Evolutionary conservation across 30 jellyfish, hydroid and myxozoan species (phyloP), one percentile per base, ranked within the genome.

Genomic region (Turritopsis dohrnii): DNA sequence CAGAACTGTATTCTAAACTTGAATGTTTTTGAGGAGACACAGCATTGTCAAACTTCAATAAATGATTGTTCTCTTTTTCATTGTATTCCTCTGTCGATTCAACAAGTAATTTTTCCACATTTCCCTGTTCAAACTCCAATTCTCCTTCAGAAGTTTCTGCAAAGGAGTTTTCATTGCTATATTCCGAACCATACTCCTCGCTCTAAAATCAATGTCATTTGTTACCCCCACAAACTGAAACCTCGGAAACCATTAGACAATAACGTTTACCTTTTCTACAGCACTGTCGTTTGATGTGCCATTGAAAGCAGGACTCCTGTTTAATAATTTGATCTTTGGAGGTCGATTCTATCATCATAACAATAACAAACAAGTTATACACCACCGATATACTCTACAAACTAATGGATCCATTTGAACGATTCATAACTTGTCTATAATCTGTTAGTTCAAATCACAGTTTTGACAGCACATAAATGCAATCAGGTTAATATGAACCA

Each of bases 281-380:
- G 24, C n/a, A 65, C 3, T 53, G 52, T 53, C 52, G 19, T 81
- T 21, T 23, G 81, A 21, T 80, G 87, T 20, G 16, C 53, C 65
- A 26, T 31, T 83, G 0, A 90, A 90, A 29, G 96, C 93, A 0
- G 97, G 94, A 77, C 97, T 90, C 53, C 93, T 89, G 83, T 90
- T 87, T 18, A 89, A 53, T 1, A 89, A 75, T 17, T 82, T 80
- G n/a, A 90, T 87, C 88, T 90, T 90, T 28, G 97, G 97, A 29
- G 97, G 97, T 72, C 87, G 96, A 76, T 90, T 92, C 97, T 90
- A 29, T 18, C 79, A 83, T 17, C 29, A 9, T 71, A n/a, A n/a
- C n/a, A n/a, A 75, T 21, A 28, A 27, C 27, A 30, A 21, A 16
- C 72, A 21, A 7, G 29, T 28, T 29, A 22, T 26, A 16, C 77